Base-by-base conservation (phyloP, 2,888 invertebrate species). In the Coremacera marginata region DNA sequence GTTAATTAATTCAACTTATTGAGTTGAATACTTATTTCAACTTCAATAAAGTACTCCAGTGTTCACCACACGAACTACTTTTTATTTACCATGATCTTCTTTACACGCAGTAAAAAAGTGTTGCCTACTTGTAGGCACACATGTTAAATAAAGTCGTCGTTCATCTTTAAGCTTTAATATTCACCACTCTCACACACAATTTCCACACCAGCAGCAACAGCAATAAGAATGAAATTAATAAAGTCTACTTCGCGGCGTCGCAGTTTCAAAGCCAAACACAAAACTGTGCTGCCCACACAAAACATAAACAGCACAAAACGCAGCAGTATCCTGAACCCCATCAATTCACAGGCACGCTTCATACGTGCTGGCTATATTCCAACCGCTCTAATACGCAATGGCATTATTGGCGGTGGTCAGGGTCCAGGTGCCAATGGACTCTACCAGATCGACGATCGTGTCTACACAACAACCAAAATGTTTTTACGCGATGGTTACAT, bases 401-500 rank as follows among this genome's bases (percentile, higher is more conserved):
- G 88, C 70, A 85, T 88, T 57, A 87, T 88, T 70, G 88, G 88
- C 25, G 84, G 82, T 2, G 87, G 87, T 16, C 83, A 83, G 8
- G 87, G 87, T 0, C 86, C 87, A 5, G 88, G 87, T 11, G 81
- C 85, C 11, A 83, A 83, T 63, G 87, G 87, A 3, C 82, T 88
- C 5, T 88, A 88, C 80, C 88, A 88, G 70, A 86, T 88, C 77
- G 84, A 88, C 63, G 88, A 88, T 84, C 88, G 88, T 55, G 85
- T 88, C 52, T 88, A 88, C 72, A 88, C 88, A 8, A 87, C 87
- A 37, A 85, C 82, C 62, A 87, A 88, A 84, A 86, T 88, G 88
- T 88, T 87, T 79, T 81, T 88, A 44, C 88, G 88, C 74, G 88
- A 88, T 72, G 88, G 85, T 55, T 88, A 87, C 78, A 88, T 88